Evolutionary conservation across 1,140 invertebrate genomes (phyloP).

Genomic region (Bombus sibiricus): DNA sequence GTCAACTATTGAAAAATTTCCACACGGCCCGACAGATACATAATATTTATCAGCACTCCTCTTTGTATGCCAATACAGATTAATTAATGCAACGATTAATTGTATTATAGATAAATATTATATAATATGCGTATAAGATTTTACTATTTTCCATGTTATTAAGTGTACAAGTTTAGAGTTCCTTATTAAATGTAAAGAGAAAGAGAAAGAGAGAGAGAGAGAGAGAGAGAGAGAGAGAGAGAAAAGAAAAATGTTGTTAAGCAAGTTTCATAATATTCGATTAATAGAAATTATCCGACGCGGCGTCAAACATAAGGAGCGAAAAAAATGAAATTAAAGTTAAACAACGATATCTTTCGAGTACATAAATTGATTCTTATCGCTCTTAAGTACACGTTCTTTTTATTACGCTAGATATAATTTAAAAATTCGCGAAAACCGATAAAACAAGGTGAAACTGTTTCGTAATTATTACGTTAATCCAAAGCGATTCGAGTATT

Average conservation of each 20-base stretch:
- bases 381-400: neutral
- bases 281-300: neutral
- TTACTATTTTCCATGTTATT: neutral
- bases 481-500: neutral
- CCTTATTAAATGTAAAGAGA: neutral
- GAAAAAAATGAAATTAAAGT: neutral
- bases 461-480: neutral
- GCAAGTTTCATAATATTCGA: neutral
- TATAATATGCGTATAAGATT: neutral
- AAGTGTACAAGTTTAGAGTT: neutral
- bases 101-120: neutral
- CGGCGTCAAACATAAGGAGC: neutral
- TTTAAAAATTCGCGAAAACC: neutral
- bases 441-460: neutral
- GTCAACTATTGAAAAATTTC: constrained; percentile 26
- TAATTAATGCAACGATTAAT: neutral
- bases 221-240: neutral
- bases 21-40: neutral
- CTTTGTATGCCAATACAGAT: neutral
- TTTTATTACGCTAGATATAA: too few species aligned
- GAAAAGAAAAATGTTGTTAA: neutral
- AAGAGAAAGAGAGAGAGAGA: neutral
- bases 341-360: neutral
- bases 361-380: neutral
- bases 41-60: neutral